Evolutionary conservation across 1,140 invertebrate species (phyloP), one percentile per base, ranked within the genome.

Genomic region (Bombus waltoni): DNA sequence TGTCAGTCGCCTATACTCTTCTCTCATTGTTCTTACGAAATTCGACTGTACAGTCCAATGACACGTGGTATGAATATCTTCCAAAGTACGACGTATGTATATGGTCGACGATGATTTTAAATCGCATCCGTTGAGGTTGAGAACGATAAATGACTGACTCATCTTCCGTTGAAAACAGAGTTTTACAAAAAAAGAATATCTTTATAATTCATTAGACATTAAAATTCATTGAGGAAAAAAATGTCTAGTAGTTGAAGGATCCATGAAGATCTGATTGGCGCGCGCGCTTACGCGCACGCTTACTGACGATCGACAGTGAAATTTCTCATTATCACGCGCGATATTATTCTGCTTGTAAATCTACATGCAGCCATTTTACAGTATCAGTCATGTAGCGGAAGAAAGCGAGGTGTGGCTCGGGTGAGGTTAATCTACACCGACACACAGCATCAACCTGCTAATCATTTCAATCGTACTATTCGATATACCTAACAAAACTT

Each of bases 1-100:
- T 79, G 32, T 47, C 42, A 47, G n/a, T 70, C 25, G 70, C 3
- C 78, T 80, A 70, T 35, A 65, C 18, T 42, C 32, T 38, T 44
- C 42, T 75, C 42, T 70, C 35, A 53, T 70, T 70, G 65, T 80
- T 80, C 78, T 70, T 70, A 47, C 65, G 78, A 70, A 80, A 70
- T 38, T 47, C 32, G 25, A 70, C 35, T n/a, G 25, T 53, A 70
- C 77, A 28, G 25, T 80, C 77, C 66, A 70, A 70, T 80, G 66
- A 83, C 81, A 83, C 81, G 81, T 83, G 81, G 72, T 75, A 75
- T 18, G 81, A 47, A 66, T 76, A 83, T 44, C 72, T 83, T n/a
- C 6, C 3, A 9, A 62, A 44, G 42, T 42, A n/a, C 53, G 32
- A 72, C 9, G 15, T 65, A 74, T 18, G 15, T 65, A 74, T 18